phyloP scores from a whole-genome alignment of 2,888 invertebrate genomes.

The Catocala fraxini region DNA sequence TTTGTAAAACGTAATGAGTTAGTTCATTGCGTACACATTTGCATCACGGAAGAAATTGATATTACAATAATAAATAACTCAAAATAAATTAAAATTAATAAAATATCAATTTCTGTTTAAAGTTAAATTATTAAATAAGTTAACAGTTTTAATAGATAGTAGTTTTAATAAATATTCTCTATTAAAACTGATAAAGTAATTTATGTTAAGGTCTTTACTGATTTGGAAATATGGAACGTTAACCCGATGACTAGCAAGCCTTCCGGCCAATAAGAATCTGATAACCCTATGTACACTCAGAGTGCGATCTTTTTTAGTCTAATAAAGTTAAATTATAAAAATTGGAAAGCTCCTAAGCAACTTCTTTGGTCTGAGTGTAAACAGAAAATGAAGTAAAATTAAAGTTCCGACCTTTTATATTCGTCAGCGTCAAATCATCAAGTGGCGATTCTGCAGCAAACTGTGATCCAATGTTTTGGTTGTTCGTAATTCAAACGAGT shows the following conservation, averaged over 20 bases:
- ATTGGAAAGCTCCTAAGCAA: not conserved
- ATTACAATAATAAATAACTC: not conserved
- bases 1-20: conserved; percentile 45
- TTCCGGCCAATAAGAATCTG: not conserved
- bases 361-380: not conserved
- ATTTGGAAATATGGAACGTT: conserved; percentile 10
- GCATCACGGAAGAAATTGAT: conserved; percentile 28
- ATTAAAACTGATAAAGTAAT: not conserved
- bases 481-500: conserved; percentile 26
- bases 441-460: conserved; percentile 15
- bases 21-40: conserved; percentile 12
- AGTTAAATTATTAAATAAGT: too few relatives aligned
- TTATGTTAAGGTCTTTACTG: conserved; percentile 6
- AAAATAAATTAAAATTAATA: not conserved
- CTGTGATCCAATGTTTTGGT: conserved; percentile 18
- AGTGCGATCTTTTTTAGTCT: not conserved
- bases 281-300: conserved; percentile 6
- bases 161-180: too few relatives aligned
- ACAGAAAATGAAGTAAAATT: conserved; percentile 1
- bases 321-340: not conserved
- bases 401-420: conserved; percentile 41
- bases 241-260: conserved; percentile 10
- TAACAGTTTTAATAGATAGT: too few relatives aligned
- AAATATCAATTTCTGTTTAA: too few relatives aligned
- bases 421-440: conserved; percentile 33